Evolutionary conservation across 1,140 invertebrate genomes (phyloP).

Genomic region (Archegozetes longisetosus): DNA sequence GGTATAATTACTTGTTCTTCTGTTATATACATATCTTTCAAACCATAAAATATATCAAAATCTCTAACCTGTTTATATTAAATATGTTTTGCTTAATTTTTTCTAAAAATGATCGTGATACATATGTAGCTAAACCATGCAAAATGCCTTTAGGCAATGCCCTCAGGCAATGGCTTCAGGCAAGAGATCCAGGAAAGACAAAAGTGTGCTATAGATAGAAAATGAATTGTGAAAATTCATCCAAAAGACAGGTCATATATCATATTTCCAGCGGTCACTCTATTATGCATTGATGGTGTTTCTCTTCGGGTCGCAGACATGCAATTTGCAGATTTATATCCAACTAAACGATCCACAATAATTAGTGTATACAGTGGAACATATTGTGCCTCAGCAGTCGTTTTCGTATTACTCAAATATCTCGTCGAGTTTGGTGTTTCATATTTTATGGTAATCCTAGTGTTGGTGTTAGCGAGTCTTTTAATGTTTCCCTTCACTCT

Average conservation of each 20-base stretch:
- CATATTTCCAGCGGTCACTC: conserved; percentile 19
- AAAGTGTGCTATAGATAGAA: no score
- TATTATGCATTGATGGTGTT: conserved; percentile 21
- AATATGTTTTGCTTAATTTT: no score
- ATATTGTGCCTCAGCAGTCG: conserved; percentile 21
- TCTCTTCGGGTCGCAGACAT: conserved; percentile 22
- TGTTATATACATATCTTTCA: no score
- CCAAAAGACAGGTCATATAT: conserved; percentile 16
- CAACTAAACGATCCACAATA: conserved; percentile 19
- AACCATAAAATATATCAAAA: no score
- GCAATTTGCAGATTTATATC: conserved; percentile 22
- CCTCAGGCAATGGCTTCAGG: no score
- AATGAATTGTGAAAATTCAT: no score
- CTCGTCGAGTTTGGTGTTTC: conserved; percentile 17
- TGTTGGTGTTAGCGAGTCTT: conserved; percentile 18
- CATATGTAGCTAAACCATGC: no score
- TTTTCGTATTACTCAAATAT: conserved; percentile 22
- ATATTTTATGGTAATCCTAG: conserved; percentile 17
- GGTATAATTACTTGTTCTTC: no score
- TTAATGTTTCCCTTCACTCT: conserved; percentile 21
- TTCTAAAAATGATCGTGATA: no score
- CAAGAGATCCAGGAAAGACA: no score
- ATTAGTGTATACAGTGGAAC: conserved; percentile 23
- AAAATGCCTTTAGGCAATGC: no score
- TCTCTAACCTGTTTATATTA: no score